Evolutionary conservation across 2,797 vertebrate species (phyloP).

Genomic region (Lycodopsis pacificus): DNA sequence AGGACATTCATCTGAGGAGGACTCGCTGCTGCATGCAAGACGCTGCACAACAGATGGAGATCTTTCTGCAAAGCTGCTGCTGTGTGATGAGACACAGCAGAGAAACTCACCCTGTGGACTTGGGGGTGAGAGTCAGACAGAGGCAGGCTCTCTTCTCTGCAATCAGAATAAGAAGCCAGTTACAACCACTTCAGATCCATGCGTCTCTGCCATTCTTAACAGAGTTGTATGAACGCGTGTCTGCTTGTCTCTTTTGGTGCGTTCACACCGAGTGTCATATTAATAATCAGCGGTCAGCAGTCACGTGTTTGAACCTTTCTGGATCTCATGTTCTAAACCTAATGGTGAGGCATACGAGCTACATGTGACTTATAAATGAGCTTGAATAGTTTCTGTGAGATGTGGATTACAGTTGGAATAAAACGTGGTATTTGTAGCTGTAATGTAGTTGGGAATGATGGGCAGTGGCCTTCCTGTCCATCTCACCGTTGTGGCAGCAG

Average conservation of each 20-base stretch:
- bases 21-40: neutral
- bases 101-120: slow-evolving; percentile 83
- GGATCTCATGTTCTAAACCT: too few species aligned
- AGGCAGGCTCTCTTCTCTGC: slow-evolving; percentile 86
- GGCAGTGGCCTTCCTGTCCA: neutral
- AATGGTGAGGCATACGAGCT: too few species aligned
- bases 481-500: slow-evolving; percentile 79
- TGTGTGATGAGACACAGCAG: slow-evolving; percentile 11
- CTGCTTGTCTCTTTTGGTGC: neutral
- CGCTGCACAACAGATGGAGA: slow-evolving; percentile 4
- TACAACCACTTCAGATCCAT: neutral
- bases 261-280: too few species aligned
- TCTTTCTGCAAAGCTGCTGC: neutral
- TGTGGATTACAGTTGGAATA: neutral
- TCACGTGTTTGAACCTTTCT: too few species aligned
- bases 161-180: slow-evolving; percentile 62
- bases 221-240: neutral
- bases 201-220: too few species aligned
- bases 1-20: neutral
- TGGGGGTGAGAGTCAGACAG: slow-evolving; percentile 85
- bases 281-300: too few species aligned
- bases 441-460: neutral
- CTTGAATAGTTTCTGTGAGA: too few species aligned
- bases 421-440: neutral
- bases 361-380: too few species aligned